phyloP scores from a whole-genome alignment of 2,888 invertebrate genomes.

The Catocala nupta region DNA sequence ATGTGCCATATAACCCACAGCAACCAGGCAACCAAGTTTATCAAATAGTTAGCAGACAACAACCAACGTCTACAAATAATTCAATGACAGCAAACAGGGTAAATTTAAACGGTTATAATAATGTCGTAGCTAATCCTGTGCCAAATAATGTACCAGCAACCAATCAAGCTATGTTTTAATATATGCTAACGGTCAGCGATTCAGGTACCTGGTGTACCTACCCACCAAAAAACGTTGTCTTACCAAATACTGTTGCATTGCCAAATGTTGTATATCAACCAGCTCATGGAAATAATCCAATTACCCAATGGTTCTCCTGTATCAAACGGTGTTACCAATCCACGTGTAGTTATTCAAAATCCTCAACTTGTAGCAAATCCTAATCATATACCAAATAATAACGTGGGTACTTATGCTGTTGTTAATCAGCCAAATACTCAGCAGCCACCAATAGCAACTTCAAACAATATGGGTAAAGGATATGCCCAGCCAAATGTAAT shows the following conservation, averaged over 20 bases:
- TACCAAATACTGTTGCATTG: too few species aligned
- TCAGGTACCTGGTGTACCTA: slow-evolving; percentile 39
- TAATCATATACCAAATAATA: not conserved
- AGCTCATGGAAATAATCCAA: too few species aligned
- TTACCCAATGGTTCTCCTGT: too few species aligned
- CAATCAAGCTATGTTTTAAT: slow-evolving; percentile 31
- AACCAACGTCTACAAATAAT: slow-evolving; percentile 11
- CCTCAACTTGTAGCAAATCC: too few species aligned
- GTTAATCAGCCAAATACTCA: slow-evolving; percentile 18
- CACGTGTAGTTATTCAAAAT: too few species aligned
- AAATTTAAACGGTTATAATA: slow-evolving; percentile 23
- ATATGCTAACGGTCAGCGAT: slow-evolving; percentile 42
- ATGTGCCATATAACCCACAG: slow-evolving; percentile 34
- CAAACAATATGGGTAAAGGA: slow-evolving; percentile 15
- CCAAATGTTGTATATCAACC: too few species aligned
- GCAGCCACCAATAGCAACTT: too few species aligned
- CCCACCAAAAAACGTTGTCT: too few species aligned
- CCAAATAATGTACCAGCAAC: slow-evolving; percentile 8
- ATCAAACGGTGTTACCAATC: too few species aligned
- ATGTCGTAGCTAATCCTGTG: not conserved
- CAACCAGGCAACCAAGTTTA: slow-evolving; percentile 26
- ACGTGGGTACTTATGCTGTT: slow-evolving; percentile 6
- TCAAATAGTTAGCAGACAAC: slow-evolving; percentile 30
- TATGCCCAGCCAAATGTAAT: slow-evolving; percentile 4
- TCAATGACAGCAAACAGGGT: slow-evolving; percentile 22